Evolutionary conservation across 2,113 vertebrate species (phyloP).

Genomic region (Cichladusa arquata): DNA sequence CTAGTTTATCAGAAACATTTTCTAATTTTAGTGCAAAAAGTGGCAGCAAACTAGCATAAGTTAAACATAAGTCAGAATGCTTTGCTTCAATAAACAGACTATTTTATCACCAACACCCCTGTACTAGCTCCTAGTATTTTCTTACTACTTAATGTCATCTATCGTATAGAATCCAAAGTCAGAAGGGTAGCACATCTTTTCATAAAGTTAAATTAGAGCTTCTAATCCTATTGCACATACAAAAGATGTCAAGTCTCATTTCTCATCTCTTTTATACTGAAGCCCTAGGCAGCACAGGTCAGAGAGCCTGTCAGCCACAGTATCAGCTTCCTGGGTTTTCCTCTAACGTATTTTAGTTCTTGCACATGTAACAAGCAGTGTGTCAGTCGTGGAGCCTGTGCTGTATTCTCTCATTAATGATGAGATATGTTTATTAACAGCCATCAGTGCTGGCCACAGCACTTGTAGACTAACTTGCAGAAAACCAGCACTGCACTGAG

Average conservation of each 20-base stretch:
- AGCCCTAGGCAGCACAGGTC: background rate
- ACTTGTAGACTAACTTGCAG: background rate
- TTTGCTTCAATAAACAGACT: background rate
- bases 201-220: background rate
- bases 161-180: background rate
- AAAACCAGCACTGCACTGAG: background rate
- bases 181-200: background rate
- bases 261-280: background rate
- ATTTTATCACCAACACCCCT: background rate
- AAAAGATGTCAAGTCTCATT: background rate
- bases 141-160: background rate
- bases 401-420: background rate
- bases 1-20: background rate
- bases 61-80: background rate
- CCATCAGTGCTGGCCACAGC: background rate
- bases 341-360: background rate
- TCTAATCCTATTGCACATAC: background rate
- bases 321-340: background rate
- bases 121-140: background rate
- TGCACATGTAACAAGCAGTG: fast-evolving
- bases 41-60: background rate
- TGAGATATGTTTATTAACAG: background rate
- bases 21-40: background rate
- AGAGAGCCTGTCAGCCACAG: background rate
- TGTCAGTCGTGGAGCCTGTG: background rate